Base-by-base conservation (phyloP, 2,113 vertebrate species). In the Phyllopteryx taeniolatus region DNA sequence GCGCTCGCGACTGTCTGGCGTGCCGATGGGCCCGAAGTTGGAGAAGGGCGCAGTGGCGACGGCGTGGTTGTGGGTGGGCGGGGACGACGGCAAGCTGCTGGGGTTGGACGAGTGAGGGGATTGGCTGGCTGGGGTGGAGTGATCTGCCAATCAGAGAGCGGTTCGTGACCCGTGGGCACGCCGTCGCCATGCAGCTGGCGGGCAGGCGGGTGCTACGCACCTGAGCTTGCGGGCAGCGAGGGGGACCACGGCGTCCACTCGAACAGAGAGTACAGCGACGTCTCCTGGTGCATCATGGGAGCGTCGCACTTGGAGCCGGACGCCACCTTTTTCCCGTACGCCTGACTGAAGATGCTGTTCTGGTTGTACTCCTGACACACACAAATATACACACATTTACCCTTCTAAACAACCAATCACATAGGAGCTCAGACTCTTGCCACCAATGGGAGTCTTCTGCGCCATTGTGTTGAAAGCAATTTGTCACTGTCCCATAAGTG, bases 61-160 rank as follows among this genome's bases (percentile, higher is more conserved):
- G 0, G 51, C 94, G 69, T 98, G 98, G 90, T 93, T 98, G 90
- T 98, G 97, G 47, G 96, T 98, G 31, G 98, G 97, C 59, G 98
- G 98, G 71, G 98, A 99, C 72, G 96, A 98, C 39, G 98, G 98
- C 85, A 98, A 92, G 81, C 97, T 98, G 93, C 97, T 99, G 77
- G 97, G 97, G 85, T 99, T 99, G 78, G 97, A 99, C 54, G 97
- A 99, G 91, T 99, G 98, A 89, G 98, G 98, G 65, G 98, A 99
- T 77, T 99, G 98, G 90, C 98, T 99, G 88, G 98, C 98, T 83
- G 98, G 98, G 88, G 98, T 99, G 1, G 98, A 99, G 92, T 99
- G 98, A 91, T 99, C 97, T 99, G 83, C 73, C 63, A 79, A 71
- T 72, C 68, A 69, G 14, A 61, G 31, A 61, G 6, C 59, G 11